Conservation (phyloP, 37 sponge, comb jelly and placozoan genomes). For the Oscarella lobularis region DNA sequence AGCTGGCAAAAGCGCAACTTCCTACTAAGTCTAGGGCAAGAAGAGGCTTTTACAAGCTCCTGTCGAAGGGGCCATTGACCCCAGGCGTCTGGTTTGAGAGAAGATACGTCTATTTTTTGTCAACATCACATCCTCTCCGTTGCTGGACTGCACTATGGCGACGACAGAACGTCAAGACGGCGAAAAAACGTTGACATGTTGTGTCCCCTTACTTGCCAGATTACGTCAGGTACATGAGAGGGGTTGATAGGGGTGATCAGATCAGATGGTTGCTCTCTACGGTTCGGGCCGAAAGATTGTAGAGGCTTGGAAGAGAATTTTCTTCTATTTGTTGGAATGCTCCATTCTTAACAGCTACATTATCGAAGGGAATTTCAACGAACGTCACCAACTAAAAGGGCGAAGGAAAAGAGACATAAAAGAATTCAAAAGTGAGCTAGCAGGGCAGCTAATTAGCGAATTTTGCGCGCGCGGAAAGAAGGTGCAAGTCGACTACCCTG, state of each 20-base stretch:
- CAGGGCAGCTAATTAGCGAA: background rate
- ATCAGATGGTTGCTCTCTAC: background rate
- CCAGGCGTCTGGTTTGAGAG: background rate
- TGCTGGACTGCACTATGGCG: background rate
- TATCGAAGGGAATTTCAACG: background rate
- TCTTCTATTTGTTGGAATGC: background rate
- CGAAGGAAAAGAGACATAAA: background rate
- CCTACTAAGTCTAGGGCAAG: background rate
- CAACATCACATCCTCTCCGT: background rate
- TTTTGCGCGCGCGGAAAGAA: background rate
- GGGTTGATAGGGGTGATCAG: background rate
- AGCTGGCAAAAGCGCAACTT: background rate
- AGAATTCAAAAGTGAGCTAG: background rate
- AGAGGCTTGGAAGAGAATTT: background rate
- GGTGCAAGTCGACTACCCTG: background rate
- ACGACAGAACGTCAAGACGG: background rate
- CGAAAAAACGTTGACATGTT: background rate
- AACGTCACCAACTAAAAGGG: background rate
- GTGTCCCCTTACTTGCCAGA: background rate
- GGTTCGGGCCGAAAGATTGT: background rate
- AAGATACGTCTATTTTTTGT: background rate
- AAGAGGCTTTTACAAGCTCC: background rate
- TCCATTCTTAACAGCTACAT: background rate
- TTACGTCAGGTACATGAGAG: background rate
- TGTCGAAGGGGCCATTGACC: background rate